Conservation (phyloP, 1,140 invertebrate species). For the Schlechtendalia chinensis region DNA sequence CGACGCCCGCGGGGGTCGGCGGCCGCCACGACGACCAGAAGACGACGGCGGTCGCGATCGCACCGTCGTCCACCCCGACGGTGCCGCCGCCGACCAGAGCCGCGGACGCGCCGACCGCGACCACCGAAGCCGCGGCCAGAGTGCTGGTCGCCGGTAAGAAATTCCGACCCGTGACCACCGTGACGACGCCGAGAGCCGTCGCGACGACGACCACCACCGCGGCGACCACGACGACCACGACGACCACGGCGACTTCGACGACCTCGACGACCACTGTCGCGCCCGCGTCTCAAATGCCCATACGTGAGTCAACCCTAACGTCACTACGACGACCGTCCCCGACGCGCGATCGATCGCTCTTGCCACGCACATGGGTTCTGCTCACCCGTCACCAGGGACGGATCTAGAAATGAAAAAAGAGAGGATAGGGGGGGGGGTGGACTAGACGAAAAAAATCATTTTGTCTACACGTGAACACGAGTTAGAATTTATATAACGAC, state of each 20-base stretch:
- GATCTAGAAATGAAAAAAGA: too few species aligned
- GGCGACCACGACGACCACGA: constrained; percentile 50
- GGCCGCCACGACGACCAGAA: neutral
- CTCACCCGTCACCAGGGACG: too few species aligned
- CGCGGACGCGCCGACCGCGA: constrained; percentile 53
- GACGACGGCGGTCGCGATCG: constrained; percentile 25
- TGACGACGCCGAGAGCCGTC: too few species aligned
- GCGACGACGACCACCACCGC: constrained; percentile 44
- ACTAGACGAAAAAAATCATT: too few species aligned
- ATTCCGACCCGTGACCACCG: neutral
- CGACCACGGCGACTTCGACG: constrained; percentile 52
- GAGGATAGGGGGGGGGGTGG: too few species aligned
- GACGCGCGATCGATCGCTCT: too few species aligned
- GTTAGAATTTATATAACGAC: too few species aligned
- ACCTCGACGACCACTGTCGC: constrained; percentile 58
- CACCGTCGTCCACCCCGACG: constrained; percentile 50
- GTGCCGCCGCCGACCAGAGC: constrained; percentile 55
- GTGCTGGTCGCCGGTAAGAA: constrained; percentile 23
- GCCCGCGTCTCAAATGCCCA: constrained; percentile 61
- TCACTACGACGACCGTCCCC: too few species aligned
- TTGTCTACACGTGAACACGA: too few species aligned
- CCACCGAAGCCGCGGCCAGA: constrained; percentile 49
- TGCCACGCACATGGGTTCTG: too few species aligned
- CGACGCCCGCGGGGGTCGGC: neutral
- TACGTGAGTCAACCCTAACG: too few species aligned